These are phyloP conservation scores for Selene dorsalis DNA, from an alignment of 2,797 vertebrate species.

Conservation along the genomic window DNA sequence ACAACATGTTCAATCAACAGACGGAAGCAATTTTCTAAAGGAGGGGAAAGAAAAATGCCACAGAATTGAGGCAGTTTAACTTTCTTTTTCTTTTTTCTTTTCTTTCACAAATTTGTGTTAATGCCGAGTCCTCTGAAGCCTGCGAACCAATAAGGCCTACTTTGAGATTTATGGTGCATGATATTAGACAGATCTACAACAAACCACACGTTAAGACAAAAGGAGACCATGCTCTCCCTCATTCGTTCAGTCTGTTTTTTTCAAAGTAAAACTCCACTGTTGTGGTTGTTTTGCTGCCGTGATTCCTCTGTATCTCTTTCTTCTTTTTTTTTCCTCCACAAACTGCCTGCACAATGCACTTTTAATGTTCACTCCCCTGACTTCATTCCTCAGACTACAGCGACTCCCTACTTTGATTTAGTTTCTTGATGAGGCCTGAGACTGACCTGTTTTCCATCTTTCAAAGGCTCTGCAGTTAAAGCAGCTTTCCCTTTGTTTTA, in stretches of 20 bases:
- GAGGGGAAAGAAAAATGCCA: conserved; percentile 15
- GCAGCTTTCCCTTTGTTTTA: conserved; percentile 42
- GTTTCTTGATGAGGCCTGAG: conserved; percentile 48
- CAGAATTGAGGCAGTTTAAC: conserved; percentile 41
- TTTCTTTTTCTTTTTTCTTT: conserved; percentile 16
- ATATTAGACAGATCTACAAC: conserved; percentile 69
- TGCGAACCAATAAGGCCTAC: conserved; percentile 39
- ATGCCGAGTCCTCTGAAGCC: conserved; percentile 53
- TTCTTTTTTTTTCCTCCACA: conserved; percentile 31
- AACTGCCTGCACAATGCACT: conserved; percentile 42
- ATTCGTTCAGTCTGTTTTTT: conserved; percentile 3
- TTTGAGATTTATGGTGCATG: conserved; percentile 67
- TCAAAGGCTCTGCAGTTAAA: conserved; percentile 47
- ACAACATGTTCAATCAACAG: conserved; percentile 57
- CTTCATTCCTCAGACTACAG: conserved; percentile 49
- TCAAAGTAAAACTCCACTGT: conserved; percentile 42
- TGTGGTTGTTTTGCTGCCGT: conserved; percentile 65
- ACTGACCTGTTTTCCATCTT: conserved; percentile 65
- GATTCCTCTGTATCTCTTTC: conserved; percentile 63
- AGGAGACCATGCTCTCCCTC: conserved; percentile 15
- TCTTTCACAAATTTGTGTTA: conserved; percentile 35
- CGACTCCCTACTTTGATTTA: conserved; percentile 73
- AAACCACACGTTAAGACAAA: conserved; percentile 60
- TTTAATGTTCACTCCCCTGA: conserved; percentile 70
- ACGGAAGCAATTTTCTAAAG: conserved; percentile 62